A percentile compares a stretch with the other conserved stretches of the same genome.
phyloP scores from a whole-genome alignment of 2,888 invertebrate species.

The Agrochola circellaris region DNA sequence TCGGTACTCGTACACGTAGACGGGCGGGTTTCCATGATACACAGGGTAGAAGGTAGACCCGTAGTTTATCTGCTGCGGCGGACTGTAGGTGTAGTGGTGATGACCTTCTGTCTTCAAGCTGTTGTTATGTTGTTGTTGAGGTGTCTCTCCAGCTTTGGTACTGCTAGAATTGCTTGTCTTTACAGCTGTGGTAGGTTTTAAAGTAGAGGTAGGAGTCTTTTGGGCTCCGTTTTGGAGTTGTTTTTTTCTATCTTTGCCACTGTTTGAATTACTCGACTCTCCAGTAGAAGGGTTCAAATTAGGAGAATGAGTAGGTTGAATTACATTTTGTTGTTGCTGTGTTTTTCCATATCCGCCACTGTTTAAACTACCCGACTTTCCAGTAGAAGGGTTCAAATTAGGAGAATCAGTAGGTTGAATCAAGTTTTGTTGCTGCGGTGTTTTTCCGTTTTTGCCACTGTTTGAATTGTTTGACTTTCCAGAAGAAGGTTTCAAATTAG shows the following conservation, averaged over 20 bases:
- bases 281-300: not conserved
- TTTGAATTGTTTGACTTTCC: too few species aligned
- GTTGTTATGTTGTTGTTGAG: slow-evolving; percentile 41
- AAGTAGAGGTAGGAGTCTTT: not conserved
- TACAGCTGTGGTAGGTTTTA: not conserved
- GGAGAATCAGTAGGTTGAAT: too few species aligned
- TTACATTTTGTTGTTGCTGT: not conserved
- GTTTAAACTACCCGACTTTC: not conserved
- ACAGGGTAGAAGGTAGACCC: slow-evolving; percentile 76
- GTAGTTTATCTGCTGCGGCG: slow-evolving; percentile 77
- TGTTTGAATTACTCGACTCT: not conserved
- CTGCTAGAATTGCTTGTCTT: not conserved
- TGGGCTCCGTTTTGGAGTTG: not conserved
- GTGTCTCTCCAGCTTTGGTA: not conserved
- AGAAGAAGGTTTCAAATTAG: not conserved
- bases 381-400: too few species aligned
- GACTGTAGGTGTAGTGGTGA: slow-evolving; percentile 78
- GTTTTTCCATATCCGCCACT: not conserved
- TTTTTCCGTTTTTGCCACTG: not conserved
- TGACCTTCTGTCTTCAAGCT: slow-evolving; percentile 72
- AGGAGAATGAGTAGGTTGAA: not conserved
- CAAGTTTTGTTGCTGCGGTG: not conserved
- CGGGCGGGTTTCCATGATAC: slow-evolving; percentile 75
- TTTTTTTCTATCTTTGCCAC: not conserved
- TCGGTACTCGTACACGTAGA: slow-evolving; percentile 79